Conservation (phyloP, 1,140 invertebrate genomes). For the Trichonephila clavata region DNA sequence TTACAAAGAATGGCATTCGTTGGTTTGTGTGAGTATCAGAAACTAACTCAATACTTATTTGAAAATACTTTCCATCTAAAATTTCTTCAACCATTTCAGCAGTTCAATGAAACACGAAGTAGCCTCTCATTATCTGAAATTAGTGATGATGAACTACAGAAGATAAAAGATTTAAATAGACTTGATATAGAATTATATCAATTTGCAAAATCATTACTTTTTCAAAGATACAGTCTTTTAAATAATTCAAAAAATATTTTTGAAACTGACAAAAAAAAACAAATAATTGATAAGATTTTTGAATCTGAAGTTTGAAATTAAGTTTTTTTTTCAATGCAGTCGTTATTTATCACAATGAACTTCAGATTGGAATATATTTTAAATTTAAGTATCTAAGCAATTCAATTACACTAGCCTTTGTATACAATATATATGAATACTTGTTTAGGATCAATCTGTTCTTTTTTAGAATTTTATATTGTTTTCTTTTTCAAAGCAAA, state of each 20-base stretch:
- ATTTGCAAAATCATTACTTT: conserved; percentile 94
- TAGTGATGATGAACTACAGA: conserved; percentile 86
- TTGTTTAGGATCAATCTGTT: no score
- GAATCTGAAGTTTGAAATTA: conserved; percentile 41
- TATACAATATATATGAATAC: no score
- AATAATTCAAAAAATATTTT: conserved; percentile 57
- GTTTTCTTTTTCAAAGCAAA: no score
- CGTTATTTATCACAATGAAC: no score
- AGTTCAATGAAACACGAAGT: conserved; percentile 93
- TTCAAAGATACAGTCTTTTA: conserved; percentile 86
- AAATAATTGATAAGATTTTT: conserved; percentile 60
- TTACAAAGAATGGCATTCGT: conserved; percentile 97
- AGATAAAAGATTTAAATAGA: conserved; percentile 90
- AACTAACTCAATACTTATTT: conserved; percentile 97
- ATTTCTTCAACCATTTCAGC: conserved; percentile 93
- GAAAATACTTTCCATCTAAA: conserved; percentile 97
- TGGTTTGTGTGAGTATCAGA: conserved; percentile 97
- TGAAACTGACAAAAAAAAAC: not conserved
- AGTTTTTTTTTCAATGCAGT: no score
- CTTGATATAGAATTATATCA: conserved; percentile 96
- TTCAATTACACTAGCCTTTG: no score
- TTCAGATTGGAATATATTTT: no score
- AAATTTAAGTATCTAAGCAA: no score
- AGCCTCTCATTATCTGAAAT: conserved; percentile 88
- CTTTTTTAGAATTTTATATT: no score